Evolutionary conservation across 2,888 invertebrate genomes (phyloP).

Genomic region (Diarsia mendica): DNA sequence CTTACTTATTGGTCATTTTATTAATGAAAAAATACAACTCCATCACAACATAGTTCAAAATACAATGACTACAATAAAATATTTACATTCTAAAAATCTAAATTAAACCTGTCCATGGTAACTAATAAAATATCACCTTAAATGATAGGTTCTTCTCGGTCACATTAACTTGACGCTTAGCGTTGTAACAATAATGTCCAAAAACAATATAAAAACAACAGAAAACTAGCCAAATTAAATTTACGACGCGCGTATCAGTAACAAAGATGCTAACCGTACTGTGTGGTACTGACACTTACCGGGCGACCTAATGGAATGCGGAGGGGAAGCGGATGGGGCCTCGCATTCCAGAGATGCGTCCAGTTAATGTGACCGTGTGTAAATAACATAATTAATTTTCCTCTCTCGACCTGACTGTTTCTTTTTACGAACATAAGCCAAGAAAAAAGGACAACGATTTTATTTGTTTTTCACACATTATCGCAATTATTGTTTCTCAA

Average conservation of each 20-base stretch:
- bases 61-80: background rate
- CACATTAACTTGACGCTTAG: too few relatives aligned
- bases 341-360: too few relatives aligned
- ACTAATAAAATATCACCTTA: conserved; percentile 39
- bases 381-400: background rate
- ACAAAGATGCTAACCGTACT: too few relatives aligned
- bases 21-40: conserved; percentile 10
- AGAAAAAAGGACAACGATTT: background rate
- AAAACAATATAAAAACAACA: too few relatives aligned
- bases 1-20: conserved; percentile 9
- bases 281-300: too few relatives aligned
- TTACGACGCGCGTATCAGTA: too few relatives aligned
- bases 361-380: too few relatives aligned
- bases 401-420: background rate
- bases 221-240: too few relatives aligned
- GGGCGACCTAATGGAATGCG: too few relatives aligned
- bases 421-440: background rate
- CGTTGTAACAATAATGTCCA: too few relatives aligned
- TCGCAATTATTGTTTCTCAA: background rate
- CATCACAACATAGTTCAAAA: background rate
- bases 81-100: conserved; percentile 16
- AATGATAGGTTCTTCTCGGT: background rate
- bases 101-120: conserved; percentile 13
- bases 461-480: background rate
- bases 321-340: too few relatives aligned